Conservation (phyloP, 2,888 invertebrate genomes). For the Mythimna pallens region DNA sequence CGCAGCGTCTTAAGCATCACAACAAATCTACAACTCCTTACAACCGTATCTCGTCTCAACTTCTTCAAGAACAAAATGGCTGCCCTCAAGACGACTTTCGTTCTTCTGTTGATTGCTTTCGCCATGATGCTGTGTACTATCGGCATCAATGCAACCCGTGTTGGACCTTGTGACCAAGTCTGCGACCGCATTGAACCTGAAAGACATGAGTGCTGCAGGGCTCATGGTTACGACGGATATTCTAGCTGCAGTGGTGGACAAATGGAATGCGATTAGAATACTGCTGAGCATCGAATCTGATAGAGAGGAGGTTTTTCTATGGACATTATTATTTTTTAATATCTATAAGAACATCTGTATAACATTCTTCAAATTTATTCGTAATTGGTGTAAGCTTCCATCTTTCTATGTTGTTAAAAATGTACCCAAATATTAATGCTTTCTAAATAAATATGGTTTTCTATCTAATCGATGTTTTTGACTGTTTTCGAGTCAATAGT, state of each 20-base stretch:
- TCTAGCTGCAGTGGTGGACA: neutral
- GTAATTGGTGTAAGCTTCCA: neutral
- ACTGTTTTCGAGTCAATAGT: too few species aligned
- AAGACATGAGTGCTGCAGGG: constrained; percentile 22
- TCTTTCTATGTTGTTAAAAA: neutral
- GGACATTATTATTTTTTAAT: constrained; percentile 1
- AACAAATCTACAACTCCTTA: constrained; percentile 32
- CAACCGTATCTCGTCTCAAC: constrained; percentile 1
- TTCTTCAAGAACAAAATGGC: constrained; percentile 31
- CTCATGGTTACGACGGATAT: neutral
- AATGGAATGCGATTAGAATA: neutral
- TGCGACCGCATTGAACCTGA: constrained; percentile 25
- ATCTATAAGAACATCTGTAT: neutral
- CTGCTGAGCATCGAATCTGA: neutral
- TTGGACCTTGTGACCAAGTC: constrained; percentile 39
- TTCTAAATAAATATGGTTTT: constrained; percentile 10
- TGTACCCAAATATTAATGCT: neutral
- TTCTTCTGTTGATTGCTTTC: constrained; percentile 34
- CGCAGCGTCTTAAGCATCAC: constrained; percentile 15
- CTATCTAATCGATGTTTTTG: neutral
- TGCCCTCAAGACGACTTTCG: constrained; percentile 37
- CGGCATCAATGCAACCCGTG: constrained; percentile 18
- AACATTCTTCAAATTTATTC: neutral
- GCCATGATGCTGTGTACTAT: constrained; percentile 37
- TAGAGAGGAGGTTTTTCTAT: neutral